Percentiles rank a stretch among this genome's conserved stretches.
These are phyloP conservation scores for Drosophila phalerata DNA, from an alignment of 2,888 invertebrate genomes.

Conservation along the genomic window DNA sequence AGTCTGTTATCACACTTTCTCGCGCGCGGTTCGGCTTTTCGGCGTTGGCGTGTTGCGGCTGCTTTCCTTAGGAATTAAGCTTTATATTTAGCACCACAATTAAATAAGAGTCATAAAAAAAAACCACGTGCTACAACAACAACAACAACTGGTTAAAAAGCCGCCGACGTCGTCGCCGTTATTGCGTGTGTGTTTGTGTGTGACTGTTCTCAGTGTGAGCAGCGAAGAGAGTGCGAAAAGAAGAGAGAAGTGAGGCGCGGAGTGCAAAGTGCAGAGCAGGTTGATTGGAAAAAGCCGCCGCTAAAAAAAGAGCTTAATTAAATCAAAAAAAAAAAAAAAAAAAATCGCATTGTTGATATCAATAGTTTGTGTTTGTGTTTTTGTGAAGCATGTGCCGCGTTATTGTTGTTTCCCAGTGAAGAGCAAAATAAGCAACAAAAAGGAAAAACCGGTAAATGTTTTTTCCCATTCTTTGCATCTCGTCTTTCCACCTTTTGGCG, in stretches of 20 bases:
- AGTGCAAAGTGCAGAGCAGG: constrained; percentile 28
- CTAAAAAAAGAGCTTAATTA: constrained; percentile 28
- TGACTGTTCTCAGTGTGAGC: background rate
- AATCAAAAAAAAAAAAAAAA: constrained; percentile 15
- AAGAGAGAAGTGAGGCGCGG: background rate
- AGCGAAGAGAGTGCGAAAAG: background rate
- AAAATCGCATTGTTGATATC: constrained; percentile 25
- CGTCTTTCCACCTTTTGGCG: constrained; percentile 51
- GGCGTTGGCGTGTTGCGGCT: constrained; percentile 48
- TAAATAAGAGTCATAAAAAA: constrained; percentile 27
- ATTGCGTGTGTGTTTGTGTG: constrained; percentile 4
- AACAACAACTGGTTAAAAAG: constrained; percentile 17
- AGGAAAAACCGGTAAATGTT: constrained; percentile 71
- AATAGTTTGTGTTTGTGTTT: constrained; percentile 25
- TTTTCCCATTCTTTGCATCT: constrained; percentile 38
- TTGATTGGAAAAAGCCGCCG: constrained; percentile 26
- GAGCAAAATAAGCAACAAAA: constrained; percentile 9
- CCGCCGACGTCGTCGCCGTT: constrained; percentile 28
- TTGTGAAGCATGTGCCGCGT: constrained; percentile 45
- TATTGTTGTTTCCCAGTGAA: constrained; percentile 23
- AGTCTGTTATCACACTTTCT: constrained; percentile 51
- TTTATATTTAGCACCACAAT: constrained; percentile 41
- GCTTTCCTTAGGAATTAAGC: constrained; percentile 50
- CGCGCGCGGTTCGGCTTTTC: constrained; percentile 52
- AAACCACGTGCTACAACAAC: constrained; percentile 25